Conservation (phyloP, 2,888 invertebrate species). For the Aricia artaxerxes region DNA sequence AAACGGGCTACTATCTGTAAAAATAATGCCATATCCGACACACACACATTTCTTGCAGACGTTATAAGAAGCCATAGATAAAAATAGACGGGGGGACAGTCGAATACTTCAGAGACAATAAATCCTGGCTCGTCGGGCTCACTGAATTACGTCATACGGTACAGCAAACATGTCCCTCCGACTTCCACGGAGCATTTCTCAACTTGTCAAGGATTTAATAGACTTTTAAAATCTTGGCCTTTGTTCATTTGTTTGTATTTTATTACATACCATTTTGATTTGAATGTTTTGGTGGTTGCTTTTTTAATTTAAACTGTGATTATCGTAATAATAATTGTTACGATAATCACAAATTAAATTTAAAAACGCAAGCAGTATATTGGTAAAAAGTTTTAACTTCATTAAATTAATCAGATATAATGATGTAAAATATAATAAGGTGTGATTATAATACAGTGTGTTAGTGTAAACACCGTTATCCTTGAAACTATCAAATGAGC, state of each 20-base stretch:
- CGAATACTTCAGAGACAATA: slow-evolving; percentile 6
- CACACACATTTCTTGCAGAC: neutral
- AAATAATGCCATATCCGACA: neutral
- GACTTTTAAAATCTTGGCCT: neutral
- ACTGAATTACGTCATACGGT: slow-evolving; percentile 26
- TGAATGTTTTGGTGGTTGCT: neutral
- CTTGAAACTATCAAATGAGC: too few species aligned
- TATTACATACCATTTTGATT: neutral
- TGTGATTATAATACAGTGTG: too few species aligned
- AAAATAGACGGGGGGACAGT: neutral
- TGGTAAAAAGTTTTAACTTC: too few species aligned
- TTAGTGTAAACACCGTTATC: too few species aligned
- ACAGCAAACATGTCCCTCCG: slow-evolving; percentile 13
- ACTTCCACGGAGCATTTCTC: slow-evolving; percentile 23
- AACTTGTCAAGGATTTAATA: slow-evolving; percentile 23
- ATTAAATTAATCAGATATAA: too few species aligned
- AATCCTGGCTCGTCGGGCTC: slow-evolving; percentile 7
- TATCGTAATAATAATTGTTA: too few species aligned
- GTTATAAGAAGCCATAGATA: neutral
- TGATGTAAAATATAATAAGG: too few species aligned
- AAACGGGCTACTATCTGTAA: neutral
- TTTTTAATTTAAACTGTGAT: too few species aligned
- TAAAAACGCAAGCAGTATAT: too few species aligned
- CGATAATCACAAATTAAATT: too few species aligned
- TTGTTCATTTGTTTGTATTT: neutral